Evolutionary conservation across 2,113 vertebrate genomes (phyloP).

Genomic region (Neomonachus schauinslandi): DNA sequence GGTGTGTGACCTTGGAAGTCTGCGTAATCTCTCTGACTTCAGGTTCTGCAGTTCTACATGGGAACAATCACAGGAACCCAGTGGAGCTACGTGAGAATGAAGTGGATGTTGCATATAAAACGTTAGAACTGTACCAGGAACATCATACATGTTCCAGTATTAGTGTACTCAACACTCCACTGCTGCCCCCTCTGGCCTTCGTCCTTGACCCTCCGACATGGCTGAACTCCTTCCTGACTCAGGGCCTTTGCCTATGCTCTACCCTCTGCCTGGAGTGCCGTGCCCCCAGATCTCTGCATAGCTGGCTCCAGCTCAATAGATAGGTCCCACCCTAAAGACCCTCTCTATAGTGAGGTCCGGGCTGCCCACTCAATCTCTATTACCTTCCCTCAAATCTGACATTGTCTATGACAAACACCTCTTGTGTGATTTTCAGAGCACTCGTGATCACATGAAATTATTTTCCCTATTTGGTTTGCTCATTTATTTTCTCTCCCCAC

Average conservation of each 20-base stretch:
- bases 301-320: background rate
- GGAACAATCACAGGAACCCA: background rate
- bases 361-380: background rate
- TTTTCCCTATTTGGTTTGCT: background rate
- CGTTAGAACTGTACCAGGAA: too few species aligned
- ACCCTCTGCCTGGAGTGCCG: background rate
- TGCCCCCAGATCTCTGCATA: accelerated
- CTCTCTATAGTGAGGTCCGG: background rate
- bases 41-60: background rate
- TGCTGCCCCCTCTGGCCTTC: background rate
- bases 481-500: background rate
- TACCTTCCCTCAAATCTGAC: background rate
- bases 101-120: background rate
- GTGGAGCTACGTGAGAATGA: background rate
- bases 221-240: background rate
- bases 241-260: background rate
- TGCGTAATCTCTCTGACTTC: background rate
- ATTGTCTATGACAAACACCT: background rate
- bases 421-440: background rate
- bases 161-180: accelerated
- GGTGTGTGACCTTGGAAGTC: background rate
- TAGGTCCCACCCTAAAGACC: background rate
- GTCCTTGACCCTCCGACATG: accelerated
- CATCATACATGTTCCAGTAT: accelerated
- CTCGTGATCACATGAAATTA: background rate